A percentile compares a stretch with the other conserved stretches of the same genome.
Evolutionary conservation across 1,140 invertebrate genomes (phyloP).

Genomic region (Apis dorsata): DNA sequence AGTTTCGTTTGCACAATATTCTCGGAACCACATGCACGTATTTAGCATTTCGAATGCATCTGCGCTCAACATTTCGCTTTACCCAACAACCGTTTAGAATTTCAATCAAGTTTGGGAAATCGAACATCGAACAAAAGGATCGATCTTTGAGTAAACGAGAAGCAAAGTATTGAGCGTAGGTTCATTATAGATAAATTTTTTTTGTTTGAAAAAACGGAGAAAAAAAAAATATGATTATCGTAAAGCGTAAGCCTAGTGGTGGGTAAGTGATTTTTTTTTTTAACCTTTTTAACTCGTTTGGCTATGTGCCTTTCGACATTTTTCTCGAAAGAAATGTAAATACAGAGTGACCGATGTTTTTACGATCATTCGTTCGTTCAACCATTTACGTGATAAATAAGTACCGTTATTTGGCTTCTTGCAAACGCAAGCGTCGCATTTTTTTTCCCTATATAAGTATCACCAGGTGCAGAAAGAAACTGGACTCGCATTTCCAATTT

Average conservation of each 20-base stretch:
- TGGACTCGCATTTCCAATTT: background rate
- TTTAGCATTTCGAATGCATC: constrained; percentile 13
- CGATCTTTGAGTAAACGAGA: background rate
- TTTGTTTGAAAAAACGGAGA: background rate
- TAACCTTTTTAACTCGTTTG: background rate
- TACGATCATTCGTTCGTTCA: background rate
- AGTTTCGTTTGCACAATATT: constrained; percentile 25
- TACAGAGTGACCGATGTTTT: background rate
- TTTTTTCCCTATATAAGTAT: background rate
- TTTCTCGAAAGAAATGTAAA: constrained; percentile 4
- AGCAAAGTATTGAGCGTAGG: constrained; percentile 6
- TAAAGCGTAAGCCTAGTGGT: constrained; percentile 17
- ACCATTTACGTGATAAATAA: background rate
- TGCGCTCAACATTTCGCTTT: constrained; percentile 1
- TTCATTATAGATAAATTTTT: background rate
- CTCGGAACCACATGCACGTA: constrained; percentile 13
- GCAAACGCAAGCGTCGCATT: background rate
- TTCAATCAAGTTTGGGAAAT: background rate
- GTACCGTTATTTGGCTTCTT: background rate
- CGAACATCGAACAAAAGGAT: background rate
- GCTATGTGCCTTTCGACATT: background rate
- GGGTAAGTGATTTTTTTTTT: constrained; percentile 4
- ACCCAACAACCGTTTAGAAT: background rate
- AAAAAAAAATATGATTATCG: background rate
- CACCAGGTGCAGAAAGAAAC: background rate